Percentiles rank a stretch among this genome's conserved stretches.
phyloP scores from a whole-genome alignment of 2,888 invertebrate genomes.

The Nebria salina region DNA sequence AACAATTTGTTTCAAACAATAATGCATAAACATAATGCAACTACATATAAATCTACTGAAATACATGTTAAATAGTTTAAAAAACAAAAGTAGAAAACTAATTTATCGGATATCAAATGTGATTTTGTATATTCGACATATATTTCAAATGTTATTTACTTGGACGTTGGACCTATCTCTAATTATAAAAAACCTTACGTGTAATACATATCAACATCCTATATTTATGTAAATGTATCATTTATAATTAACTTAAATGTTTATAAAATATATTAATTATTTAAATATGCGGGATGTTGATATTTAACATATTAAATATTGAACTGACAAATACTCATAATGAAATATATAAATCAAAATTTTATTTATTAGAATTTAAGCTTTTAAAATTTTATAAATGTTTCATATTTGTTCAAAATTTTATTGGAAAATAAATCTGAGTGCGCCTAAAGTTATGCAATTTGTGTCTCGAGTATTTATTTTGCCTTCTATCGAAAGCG shows the following conservation, averaged over 20 bases:
- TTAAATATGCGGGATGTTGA: not conserved
- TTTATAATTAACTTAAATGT: not conserved
- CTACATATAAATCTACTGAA: no score
- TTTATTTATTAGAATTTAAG: not conserved
- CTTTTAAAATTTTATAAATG: slow-evolving; percentile 26
- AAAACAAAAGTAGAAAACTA: no score
- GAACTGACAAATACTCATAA: slow-evolving; percentile 12
- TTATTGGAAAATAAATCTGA: not conserved
- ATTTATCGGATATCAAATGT: no score
- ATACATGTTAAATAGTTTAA: no score
- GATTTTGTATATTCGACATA: no score
- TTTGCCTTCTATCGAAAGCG: not conserved
- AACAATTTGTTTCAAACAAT: no score
- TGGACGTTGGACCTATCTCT: not conserved
- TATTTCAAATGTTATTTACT: no score
- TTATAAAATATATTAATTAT: slow-evolving; percentile 3
- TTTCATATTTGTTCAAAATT: slow-evolving; percentile 18
- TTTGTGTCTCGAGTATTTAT: not conserved
- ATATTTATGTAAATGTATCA: slow-evolving; percentile 5
- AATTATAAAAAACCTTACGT: not conserved
- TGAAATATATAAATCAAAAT: slow-evolving; percentile 11
- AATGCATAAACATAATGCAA: no score
- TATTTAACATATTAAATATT: not conserved
- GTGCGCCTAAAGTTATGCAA: slow-evolving; percentile 14
- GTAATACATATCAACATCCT: slow-evolving; percentile 1